These are phyloP conservation scores for human (Homo sapiens) DNA, from an alignment of 2,113 vertebrate genomes.

Conservation along the genomic window DNA sequence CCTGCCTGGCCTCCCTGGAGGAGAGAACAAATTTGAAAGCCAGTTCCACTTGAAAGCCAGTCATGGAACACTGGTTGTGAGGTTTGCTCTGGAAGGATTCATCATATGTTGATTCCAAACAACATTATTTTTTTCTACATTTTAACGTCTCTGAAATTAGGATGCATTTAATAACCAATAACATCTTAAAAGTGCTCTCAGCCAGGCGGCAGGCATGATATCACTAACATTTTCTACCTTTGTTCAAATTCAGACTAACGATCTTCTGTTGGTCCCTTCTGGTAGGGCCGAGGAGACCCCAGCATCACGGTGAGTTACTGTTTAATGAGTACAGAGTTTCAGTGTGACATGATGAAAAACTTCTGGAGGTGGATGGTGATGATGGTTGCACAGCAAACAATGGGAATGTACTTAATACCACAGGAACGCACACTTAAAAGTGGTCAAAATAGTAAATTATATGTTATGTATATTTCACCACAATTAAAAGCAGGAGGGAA, in stretches of 20 bases:
- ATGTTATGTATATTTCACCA: background rate
- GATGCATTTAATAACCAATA: background rate
- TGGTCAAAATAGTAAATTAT: background rate
- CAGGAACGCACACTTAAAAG: background rate
- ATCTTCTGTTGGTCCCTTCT: background rate
- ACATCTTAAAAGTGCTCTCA: background rate
- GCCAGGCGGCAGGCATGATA: background rate
- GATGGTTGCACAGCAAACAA: background rate
- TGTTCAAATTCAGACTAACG: background rate
- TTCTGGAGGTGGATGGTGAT: background rate
- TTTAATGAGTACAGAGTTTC: background rate
- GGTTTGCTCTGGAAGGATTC: background rate
- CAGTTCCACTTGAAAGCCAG: background rate
- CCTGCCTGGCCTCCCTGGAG: background rate
- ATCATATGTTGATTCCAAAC: background rate
- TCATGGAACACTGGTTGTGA: background rate
- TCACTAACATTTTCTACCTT: background rate
- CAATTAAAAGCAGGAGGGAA: background rate
- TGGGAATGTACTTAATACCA: background rate
- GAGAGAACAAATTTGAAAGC: background rate
- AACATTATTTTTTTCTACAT: background rate
- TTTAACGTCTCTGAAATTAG: slow-evolving; percentile 24
- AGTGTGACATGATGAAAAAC: background rate
- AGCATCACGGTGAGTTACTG: background rate
- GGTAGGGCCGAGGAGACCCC: background rate